Conservation (phyloP, 2,797 vertebrate species). For the Enteromius unitaeniatus region DNA sequence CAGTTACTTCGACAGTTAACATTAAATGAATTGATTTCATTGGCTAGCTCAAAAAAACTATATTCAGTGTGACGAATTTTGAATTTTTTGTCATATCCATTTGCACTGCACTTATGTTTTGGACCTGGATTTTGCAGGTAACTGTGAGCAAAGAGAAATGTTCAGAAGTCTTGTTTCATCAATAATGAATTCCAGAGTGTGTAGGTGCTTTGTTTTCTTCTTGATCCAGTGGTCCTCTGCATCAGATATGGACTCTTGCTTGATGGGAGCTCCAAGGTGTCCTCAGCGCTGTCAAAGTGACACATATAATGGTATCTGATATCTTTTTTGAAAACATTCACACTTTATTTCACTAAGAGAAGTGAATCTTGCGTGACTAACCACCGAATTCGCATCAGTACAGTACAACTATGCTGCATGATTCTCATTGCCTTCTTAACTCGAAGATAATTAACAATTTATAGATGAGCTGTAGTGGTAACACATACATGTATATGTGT, state of each 20-base stretch:
- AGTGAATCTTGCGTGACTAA: neutral
- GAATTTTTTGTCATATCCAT: constrained; percentile 7
- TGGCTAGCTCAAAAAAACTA: neutral
- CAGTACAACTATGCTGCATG: neutral
- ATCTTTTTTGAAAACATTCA: neutral
- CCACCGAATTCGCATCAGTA: neutral
- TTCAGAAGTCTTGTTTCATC: constrained; percentile 22
- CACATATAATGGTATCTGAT: constrained; percentile 6
- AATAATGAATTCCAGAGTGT: neutral
- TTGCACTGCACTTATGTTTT: constrained; percentile 9
- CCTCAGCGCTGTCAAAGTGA: constrained; percentile 24
- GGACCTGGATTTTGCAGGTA: neutral
- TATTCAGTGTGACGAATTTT: neutral
- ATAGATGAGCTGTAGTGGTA: neutral
- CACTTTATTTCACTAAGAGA: neutral
- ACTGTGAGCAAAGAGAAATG: constrained; percentile 6
- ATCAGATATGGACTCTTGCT: constrained; percentile 29
- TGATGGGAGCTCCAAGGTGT: neutral
- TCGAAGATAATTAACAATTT: neutral
- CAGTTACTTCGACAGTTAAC: neutral
- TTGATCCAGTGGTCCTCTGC: neutral
- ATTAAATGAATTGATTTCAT: constrained; percentile 17
- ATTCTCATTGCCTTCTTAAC: neutral
- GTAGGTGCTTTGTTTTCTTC: constrained; percentile 6
- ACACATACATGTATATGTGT: neutral